Evolutionary conservation across 2,113 vertebrate genomes (phyloP).

Genomic region (Chroicocephalus ridibundus): DNA sequence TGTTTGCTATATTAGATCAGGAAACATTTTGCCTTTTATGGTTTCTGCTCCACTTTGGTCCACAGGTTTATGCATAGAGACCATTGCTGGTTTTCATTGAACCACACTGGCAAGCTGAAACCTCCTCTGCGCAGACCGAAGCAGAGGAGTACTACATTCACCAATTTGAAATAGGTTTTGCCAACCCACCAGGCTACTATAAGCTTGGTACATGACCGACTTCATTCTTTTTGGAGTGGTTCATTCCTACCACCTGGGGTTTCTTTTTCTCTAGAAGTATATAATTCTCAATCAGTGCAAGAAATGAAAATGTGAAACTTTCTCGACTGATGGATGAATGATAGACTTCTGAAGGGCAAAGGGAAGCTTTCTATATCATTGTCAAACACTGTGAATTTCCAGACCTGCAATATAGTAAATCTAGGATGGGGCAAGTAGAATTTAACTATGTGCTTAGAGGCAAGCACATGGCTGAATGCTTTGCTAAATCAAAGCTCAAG

Average conservation of each 20-base stretch:
- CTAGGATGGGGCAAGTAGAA: not conserved
- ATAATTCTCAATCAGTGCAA: not conserved
- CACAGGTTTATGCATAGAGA: not conserved
- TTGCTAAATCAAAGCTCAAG: not conserved
- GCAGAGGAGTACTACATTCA: not conserved
- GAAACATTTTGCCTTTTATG: not conserved
- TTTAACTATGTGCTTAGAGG: not conserved
- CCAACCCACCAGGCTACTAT: not conserved
- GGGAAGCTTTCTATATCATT: not conserved
- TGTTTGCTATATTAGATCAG: not conserved
- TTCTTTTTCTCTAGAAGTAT: not conserved
- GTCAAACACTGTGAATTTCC: not conserved
- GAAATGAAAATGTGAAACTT: not conserved
- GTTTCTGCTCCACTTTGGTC: not conserved
- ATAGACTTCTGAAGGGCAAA: not conserved
- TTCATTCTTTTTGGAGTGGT: not conserved
- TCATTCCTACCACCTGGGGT: not conserved
- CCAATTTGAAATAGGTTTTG: not conserved
- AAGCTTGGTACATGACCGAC: accelerated
- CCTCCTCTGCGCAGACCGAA: not conserved
- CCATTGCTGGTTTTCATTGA: not conserved
- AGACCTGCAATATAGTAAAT: not conserved
- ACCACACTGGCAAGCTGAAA: not conserved
- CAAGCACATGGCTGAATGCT: not conserved
- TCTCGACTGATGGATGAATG: not conserved